Evolutionary conservation across 2,888 invertebrate genomes (phyloP).

Genomic region (Brachypalpus laphriformis): DNA sequence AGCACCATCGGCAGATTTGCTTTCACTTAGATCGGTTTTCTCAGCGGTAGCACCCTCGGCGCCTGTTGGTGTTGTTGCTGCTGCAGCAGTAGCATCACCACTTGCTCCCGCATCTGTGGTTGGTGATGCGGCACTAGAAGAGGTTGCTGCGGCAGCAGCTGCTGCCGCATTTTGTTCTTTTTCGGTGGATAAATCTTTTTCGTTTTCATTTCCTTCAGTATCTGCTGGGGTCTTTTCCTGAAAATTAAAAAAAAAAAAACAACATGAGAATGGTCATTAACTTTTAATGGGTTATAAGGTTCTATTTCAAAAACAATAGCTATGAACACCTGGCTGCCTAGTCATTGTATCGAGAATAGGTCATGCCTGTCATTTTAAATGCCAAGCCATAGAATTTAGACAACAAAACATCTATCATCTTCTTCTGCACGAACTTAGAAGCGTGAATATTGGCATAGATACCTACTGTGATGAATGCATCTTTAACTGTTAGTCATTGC

Average conservation of each 20-base stretch:
- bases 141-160: slow-evolving; percentile 64
- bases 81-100: slow-evolving; percentile 66
- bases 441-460: not conserved
- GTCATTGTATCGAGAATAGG: slow-evolving; percentile 2
- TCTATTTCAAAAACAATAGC: not conserved
- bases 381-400: not conserved
- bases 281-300: not conserved
- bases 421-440: not conserved
- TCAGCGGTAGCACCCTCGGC: slow-evolving; percentile 83
- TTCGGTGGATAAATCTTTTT: slow-evolving; percentile 88
- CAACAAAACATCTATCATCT: slow-evolving; percentile 1
- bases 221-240: slow-evolving; percentile 85
- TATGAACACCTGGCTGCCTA: not conserved
- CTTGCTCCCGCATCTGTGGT: slow-evolving; percentile 71
- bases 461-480: not conserved
- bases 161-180: slow-evolving; percentile 83
- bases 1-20: slow-evolving; percentile 84
- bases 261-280: not conserved
- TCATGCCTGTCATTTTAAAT: slow-evolving; percentile 3
- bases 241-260: slow-evolving; percentile 35
- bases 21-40: slow-evolving; percentile 83
- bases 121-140: slow-evolving; percentile 71
- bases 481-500: not conserved
- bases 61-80: slow-evolving; percentile 80
- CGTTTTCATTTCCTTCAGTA: slow-evolving; percentile 85